Percentiles rank a stretch among this genome's conserved stretches.
phyloP scores from a whole-genome alignment of 2,113 vertebrate species.

The Tenrec ecaudatus region DNA sequence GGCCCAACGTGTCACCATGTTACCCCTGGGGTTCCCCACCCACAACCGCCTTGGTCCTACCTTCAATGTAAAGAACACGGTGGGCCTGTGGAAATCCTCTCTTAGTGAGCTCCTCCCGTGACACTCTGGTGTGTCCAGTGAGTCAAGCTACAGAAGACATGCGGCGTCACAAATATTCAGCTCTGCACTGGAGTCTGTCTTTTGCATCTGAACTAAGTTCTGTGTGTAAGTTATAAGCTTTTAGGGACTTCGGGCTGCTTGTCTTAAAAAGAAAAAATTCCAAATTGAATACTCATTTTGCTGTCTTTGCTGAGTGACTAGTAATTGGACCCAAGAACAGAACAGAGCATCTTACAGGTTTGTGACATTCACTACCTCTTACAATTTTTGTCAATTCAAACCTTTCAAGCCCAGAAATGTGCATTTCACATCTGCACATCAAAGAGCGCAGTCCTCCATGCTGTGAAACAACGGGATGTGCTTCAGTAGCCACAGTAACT shows the following conservation, averaged over 20 bases:
- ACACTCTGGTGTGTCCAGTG: not conserved
- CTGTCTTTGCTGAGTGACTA: constrained; percentile 21
- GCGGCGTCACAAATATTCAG: constrained; percentile 17
- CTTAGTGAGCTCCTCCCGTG: not conserved
- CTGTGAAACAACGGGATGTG: not conserved
- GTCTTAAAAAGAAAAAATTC: not conserved
- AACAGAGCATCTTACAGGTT: constrained; percentile 38
- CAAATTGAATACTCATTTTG: constrained; percentile 36
- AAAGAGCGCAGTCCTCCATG: constrained; percentile 24
- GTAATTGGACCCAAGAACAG: not conserved
- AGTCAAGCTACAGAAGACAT: constrained; percentile 14
- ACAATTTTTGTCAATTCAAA: constrained; percentile 44
- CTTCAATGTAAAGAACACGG: not conserved
- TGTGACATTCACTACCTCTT: constrained; percentile 16
- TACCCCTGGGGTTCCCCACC: no score
- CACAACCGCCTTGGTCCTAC: not conserved
- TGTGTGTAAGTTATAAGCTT: not conserved
- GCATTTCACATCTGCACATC: constrained; percentile 40
- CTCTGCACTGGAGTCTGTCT: constrained; percentile 32
- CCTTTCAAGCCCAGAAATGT: constrained; percentile 52
- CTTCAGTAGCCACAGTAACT: not conserved
- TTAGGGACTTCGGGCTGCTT: constrained; percentile 44
- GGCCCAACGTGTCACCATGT: no score
- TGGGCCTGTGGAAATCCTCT: not conserved
- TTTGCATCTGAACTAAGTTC: constrained; percentile 48